A percentile compares a stretch with the other conserved stretches of the same genome.
phyloP scores from a whole-genome alignment of 37 sponge, comb jelly and placozoan genomes.

The Agelas oroides region DNA sequence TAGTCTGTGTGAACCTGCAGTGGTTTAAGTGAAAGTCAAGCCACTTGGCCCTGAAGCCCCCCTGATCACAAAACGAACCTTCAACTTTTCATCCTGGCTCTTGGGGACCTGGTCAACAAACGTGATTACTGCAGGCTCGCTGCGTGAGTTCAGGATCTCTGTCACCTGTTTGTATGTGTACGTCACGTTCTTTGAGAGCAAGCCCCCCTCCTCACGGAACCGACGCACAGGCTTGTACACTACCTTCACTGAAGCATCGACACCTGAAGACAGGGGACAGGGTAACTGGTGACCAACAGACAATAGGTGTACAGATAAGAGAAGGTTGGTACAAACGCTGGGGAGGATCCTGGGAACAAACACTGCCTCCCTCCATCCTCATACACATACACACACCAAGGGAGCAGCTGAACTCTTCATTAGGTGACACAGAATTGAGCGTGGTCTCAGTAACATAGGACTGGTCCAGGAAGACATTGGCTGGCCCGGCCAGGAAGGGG shows the following conservation, averaged over 20 bases:
- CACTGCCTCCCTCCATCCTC: background rate
- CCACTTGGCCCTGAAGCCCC: too few species aligned
- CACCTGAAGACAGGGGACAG: slow-evolving; percentile 39
- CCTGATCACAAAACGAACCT: slow-evolving; percentile 46
- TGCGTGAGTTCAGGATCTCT: slow-evolving; percentile 75
- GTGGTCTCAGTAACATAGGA: slow-evolving; percentile 73
- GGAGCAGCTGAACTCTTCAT: slow-evolving; percentile 75
- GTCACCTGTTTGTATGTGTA: slow-evolving; percentile 80
- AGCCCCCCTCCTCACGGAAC: slow-evolving; percentile 71
- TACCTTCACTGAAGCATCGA: slow-evolving; percentile 71
- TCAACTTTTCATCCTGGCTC: slow-evolving; percentile 86
- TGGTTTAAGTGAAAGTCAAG: too few species aligned
- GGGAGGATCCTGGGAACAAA: too few species aligned
- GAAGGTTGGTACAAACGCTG: background rate
- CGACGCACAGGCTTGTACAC: slow-evolving; percentile 77
- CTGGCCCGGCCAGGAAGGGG: slow-evolving; percentile 71
- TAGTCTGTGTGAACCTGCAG: too few species aligned
- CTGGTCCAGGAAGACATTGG: slow-evolving; percentile 81
- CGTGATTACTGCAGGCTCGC: slow-evolving; percentile 66
- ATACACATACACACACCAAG: slow-evolving; percentile 43
- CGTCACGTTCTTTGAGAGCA: slow-evolving; percentile 64
- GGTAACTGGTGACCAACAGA: background rate
- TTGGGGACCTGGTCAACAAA: slow-evolving; percentile 86
- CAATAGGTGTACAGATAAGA: background rate
- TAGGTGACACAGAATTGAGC: slow-evolving; percentile 52